A percentile compares a stretch with the other conserved stretches of the same genome.
phyloP scores from a whole-genome alignment of 1,140 invertebrate genomes.

The Hylyphantes graminicola region DNA sequence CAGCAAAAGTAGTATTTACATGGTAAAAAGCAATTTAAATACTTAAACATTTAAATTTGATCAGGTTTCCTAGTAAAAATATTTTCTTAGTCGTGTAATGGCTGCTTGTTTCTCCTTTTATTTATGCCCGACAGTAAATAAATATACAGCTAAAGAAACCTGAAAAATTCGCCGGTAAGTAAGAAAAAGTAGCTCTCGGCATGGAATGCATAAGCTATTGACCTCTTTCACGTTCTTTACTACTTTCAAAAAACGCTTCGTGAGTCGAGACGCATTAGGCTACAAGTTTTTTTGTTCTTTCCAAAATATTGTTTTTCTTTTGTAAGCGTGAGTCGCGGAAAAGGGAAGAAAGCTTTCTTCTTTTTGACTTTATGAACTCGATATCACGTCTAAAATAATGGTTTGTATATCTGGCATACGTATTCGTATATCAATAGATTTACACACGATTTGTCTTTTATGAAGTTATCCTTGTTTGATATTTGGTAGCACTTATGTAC shows the following conservation, averaged over 20 bases:
- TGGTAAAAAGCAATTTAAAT: no score
- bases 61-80: no score
- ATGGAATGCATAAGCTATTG: constrained; percentile 44
- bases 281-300: neutral
- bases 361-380: neutral
- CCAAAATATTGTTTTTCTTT: neutral
- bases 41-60: no score
- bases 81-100: no score
- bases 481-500: neutral
- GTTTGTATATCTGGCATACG: neutral
- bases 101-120: no score
- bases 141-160: neutral
- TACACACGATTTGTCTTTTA: neutral
- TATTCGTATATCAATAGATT: neutral
- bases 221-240: constrained; percentile 13
- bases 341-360: neutral
- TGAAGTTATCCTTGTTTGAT: neutral
- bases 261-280: constrained; percentile 24
- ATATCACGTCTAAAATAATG: constrained; percentile 7
- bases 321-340: constrained; percentile 17
- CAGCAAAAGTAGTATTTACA: no score
- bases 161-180: neutral
- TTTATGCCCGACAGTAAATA: no score
- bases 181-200: constrained; percentile 8
- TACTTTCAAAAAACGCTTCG: constrained; percentile 25